phyloP scores from a whole-genome alignment of 2,888 invertebrate genomes.

The Odontothrips loti region DNA sequence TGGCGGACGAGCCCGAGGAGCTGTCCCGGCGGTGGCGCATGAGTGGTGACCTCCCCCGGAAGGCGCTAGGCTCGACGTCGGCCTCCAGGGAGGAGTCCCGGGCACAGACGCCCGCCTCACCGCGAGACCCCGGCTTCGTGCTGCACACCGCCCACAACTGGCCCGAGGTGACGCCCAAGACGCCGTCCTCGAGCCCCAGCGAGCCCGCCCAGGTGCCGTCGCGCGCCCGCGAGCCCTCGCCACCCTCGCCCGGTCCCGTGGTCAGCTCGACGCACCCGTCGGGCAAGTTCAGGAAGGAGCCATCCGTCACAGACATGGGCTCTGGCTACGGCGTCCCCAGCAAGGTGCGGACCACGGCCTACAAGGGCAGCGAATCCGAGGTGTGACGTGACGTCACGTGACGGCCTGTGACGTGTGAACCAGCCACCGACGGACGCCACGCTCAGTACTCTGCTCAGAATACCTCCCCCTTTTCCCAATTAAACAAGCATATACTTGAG shows the following conservation, averaged over 20 bases:
- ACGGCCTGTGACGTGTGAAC: neutral
- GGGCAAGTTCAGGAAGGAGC: conserved; percentile 16
- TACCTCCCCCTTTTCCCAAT: no score
- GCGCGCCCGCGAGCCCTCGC: neutral
- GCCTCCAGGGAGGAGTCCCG: neutral
- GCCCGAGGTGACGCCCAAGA: conserved; percentile 43
- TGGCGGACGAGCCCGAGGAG: neutral
- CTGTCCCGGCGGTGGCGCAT: conserved; percentile 7
- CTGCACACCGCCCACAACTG: conserved; percentile 67
- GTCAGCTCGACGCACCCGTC: neutral
- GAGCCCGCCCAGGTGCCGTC: neutral
- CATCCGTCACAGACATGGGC: neutral
- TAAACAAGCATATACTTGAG: no score
- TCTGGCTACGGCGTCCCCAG: conserved; percentile 16
- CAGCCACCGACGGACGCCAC: neutral
- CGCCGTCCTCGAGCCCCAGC: conserved; percentile 8
- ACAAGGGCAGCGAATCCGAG: conserved; percentile 15
- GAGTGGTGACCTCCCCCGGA: conserved; percentile 7
- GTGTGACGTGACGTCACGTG: neutral
- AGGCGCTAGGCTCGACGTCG: neutral
- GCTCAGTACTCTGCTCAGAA: no score
- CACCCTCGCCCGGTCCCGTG: neutral
- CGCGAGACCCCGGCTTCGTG: conserved; percentile 66
- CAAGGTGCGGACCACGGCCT: neutral
- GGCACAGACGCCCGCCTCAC: conserved; percentile 30